phyloP scores from a whole-genome alignment of 2,888 invertebrate species.

The Lasioglossum lativentre region DNA sequence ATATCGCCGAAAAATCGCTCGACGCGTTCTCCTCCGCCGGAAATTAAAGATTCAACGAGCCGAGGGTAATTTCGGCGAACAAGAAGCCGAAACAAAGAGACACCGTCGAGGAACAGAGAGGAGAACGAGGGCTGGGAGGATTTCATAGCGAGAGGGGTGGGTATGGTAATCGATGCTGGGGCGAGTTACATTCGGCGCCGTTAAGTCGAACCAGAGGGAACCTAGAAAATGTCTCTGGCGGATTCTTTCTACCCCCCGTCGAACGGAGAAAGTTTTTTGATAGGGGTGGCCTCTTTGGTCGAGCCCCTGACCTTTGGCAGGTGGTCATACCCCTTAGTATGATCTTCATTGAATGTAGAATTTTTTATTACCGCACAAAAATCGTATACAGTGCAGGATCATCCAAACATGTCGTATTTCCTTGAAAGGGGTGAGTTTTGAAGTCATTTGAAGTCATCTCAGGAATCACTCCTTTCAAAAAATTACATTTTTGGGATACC shows the following conservation, averaged over 20 bases:
- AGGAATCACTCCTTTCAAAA: too few relatives aligned
- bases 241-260: neutral
- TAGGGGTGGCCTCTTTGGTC: neutral
- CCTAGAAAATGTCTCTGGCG: conserved; percentile 24
- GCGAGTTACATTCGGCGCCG: conserved; percentile 61
- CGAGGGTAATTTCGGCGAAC: conserved; percentile 76
- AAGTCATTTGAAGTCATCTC: too few relatives aligned
- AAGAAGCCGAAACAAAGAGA: conserved; percentile 25
- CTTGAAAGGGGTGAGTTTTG: too few relatives aligned
- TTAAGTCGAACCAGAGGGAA: conserved; percentile 63
- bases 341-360: neutral
- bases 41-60: conserved; percentile 83
- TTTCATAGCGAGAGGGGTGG: conserved; percentile 51
- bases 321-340: neutral
- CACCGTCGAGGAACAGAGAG: conserved; percentile 33
- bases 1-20: conserved; percentile 71
- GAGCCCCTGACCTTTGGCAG: neutral
- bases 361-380: neutral
- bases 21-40: conserved; percentile 71
- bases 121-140: neutral
- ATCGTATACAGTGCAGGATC: neutral
- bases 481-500: too few relatives aligned
- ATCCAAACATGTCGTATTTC: too few relatives aligned
- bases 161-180: conserved; percentile 79
- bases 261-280: neutral